phyloP scores from a whole-genome alignment of 23 tunicate genomes.

The Corella eumyota region DNA sequence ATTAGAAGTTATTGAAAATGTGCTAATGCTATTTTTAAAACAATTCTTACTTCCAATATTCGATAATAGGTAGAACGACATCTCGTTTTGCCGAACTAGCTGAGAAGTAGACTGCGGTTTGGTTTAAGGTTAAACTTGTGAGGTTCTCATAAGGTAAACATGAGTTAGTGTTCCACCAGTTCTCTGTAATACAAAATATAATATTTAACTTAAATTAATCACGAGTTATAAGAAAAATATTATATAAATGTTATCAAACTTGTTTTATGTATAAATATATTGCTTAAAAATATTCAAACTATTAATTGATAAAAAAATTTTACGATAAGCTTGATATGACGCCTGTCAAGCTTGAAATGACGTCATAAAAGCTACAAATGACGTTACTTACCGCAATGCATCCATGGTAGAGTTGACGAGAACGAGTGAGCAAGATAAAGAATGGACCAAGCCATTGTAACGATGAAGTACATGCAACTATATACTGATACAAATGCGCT shows the following conservation, averaged over 20 bases:
- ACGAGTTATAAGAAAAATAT: neutral
- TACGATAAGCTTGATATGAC: too few species aligned
- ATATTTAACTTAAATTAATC: neutral
- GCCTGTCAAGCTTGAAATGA: too few species aligned
- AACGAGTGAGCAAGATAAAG: conserved; percentile 4
- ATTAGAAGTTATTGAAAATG: too few species aligned
- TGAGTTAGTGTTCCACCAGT: conserved; percentile 54
- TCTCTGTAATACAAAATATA: conserved; percentile 20
- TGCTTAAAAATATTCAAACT: too few species aligned
- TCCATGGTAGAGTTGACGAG: conserved; percentile 17
- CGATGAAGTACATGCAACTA: conserved; percentile 6
- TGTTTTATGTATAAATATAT: too few species aligned
- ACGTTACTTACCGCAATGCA: conserved; percentile 48
- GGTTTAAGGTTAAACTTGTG: neutral
- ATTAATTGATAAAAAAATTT: too few species aligned
- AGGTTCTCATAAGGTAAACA: conserved; percentile 20
- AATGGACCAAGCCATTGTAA: conserved; percentile 9
- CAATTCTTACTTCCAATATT: conserved; percentile 55
- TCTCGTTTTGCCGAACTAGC: neutral
- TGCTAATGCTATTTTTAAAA: too few species aligned
- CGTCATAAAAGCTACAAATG: neutral
- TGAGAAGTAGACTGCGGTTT: neutral
- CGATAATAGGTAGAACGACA: conserved; percentile 31
- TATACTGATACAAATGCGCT: neutral
- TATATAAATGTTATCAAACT: too few species aligned